Evolutionary conservation across 2,888 invertebrate species (phyloP), one percentile per base, ranked within the genome.

Genomic region (Eledona agricola): DNA sequence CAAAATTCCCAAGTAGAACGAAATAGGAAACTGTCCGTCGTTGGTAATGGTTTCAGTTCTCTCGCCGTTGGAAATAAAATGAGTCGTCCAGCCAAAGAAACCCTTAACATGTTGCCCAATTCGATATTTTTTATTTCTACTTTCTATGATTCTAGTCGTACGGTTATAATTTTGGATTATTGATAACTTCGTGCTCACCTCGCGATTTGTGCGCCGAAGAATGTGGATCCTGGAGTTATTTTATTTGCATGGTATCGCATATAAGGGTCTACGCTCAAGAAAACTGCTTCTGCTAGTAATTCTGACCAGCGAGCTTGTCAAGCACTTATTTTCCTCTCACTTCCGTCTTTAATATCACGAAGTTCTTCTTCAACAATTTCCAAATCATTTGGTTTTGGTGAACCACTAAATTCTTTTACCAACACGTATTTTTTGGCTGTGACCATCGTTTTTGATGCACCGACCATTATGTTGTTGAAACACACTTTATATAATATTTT

Each of bases 201-300:
- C 5, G 85, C 88, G 23, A 89, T 82, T 78, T 89, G 89, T 35
- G 81, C 77, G 6, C 89, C 89, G 43, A 87, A 81, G 83, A 89
- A 87, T 19, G 83, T 82, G 7, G 77, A 77, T 2, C 86, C 86
- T 43, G 80, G 65, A 65, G 82, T 80, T 13, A 69, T 59, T 17
- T 76, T 75, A 40, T 76, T 76, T 72, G 80, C 78, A 58, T 82
- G 83, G 1, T 80, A 79, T 61, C 86, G 77, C 84, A 87, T 86
- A 55, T 87, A 89, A 0, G 89, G 89, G 72, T 89, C 89, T 13
- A 89, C 86, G 58, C 87, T 87, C 1, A 88, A 69, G 67, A 80
- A 88, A 64, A 84, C 79, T 1, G 88, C 88, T 77, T 88, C 81
- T 1, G 83, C 77, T 42, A 89, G 75, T 59, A 85, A 81, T 77